Evolutionary conservation across 1,140 invertebrate genomes (phyloP), one percentile per base, ranked within the genome.

Genomic region (Leptestheria dahalacensis): DNA sequence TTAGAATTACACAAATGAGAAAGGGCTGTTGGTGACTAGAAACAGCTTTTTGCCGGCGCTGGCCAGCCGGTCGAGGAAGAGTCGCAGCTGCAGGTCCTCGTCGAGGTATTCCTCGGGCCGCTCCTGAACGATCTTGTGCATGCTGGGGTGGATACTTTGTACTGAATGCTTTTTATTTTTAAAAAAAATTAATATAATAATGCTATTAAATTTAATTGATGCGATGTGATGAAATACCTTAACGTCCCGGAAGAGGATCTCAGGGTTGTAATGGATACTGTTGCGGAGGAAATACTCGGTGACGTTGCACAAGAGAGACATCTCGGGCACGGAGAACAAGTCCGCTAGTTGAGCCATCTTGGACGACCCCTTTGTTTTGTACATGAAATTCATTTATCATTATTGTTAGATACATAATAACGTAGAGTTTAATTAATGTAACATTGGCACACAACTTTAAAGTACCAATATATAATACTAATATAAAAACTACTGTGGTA

Each of bases 311-410:
- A 97, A 72, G 25, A 97, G 74, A 63, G 86, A 83, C 82, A 97
- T 95, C 79, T 97, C 93, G 18, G 94, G 94, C 41, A 97, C 84
- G 1, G 91, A 94, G 73, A 98, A 98, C n/a, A 97, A 72, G 77
- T 97, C 94, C 18, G 93, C 91, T 61, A 97, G 73, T 70, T 97
- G 93, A 20, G 92, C 82, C 91, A 97, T 95, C 73, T 88, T 87
- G 6, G 83, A 55, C 1, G 26, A 61, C 24, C 51, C n/a, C 41
- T 58, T n/a, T n/a, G n/a, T n/a, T n/a, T n/a, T n/a, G n/a, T n/a
- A n/a, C n/a, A n/a, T n/a, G n/a, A n/a, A n/a, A n/a, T n/a, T n/a
- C n/a, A n/a, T n/a, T n/a, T n/a, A n/a, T n/a, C n/a, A n/a, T n/a
- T n/a, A n/a, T n/a, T n/a, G n/a, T n/a, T n/a, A n/a, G n/a, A n/a